A percentile compares a stretch with the other conserved stretches of the same genome.
phyloP scores from a whole-genome alignment of 2,113 vertebrate genomes.

The Vulpes vulpes region DNA sequence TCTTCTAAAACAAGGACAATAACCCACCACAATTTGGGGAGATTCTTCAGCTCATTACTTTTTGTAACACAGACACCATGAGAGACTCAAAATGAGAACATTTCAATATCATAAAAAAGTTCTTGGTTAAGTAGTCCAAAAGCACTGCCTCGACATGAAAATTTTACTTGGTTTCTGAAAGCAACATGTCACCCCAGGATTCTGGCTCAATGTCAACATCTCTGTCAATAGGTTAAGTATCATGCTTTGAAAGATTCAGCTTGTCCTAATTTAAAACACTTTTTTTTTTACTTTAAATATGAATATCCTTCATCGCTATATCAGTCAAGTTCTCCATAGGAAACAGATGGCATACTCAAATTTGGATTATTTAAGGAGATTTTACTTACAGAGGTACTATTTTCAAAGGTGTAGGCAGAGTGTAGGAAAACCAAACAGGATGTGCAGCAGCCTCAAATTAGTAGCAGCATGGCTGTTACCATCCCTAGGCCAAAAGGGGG shows the following conservation, averaged over 20 bases:
- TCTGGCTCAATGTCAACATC: fast-evolving
- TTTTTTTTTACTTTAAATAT: conserved; percentile 5
- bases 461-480: neutral
- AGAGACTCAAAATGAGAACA: neutral
- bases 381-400: conserved; percentile 41
- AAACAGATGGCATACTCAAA: conserved; percentile 58
- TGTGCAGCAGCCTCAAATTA: neutral
- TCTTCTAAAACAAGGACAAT: neutral
- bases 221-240: neutral
- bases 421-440: neutral
- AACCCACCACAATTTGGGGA: neutral
- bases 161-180: neutral
- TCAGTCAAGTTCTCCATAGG: conserved; percentile 22
- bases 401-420: conserved; percentile 59
- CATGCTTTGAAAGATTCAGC: neutral
- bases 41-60: neutral
- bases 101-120: neutral
- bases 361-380: conserved; percentile 41
- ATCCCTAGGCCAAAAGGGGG: neutral
- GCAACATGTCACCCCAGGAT: neutral
- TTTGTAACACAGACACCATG: neutral
- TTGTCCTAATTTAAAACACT: neutral
- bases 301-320: neutral
- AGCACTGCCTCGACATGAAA: fast-evolving
- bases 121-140: neutral